Percentiles rank a stretch among this genome's conserved stretches.
These are phyloP conservation scores for Rhynchomys soricoides DNA, from an alignment of 2,113 vertebrate species.

Conservation along the genomic window DNA sequence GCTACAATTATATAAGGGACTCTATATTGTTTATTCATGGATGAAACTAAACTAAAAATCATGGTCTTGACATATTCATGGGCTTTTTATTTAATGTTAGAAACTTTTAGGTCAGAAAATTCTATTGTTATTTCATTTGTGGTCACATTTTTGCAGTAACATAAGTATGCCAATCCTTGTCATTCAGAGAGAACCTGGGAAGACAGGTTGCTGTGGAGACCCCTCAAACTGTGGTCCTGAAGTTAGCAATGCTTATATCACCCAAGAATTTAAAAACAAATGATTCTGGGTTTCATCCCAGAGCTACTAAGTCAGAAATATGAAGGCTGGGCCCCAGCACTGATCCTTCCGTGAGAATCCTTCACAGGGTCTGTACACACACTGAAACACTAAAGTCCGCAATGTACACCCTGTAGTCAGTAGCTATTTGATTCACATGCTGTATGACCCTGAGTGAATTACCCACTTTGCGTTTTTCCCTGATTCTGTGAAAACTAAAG, in stretches of 20 bases:
- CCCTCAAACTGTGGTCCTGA: not conserved
- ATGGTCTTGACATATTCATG: not conserved
- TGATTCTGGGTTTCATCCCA: not conserved
- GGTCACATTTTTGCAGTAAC: constrained; percentile 48
- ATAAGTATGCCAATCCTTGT: not conserved
- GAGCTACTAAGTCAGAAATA: not conserved
- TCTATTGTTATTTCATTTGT: not conserved
- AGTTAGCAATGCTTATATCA: not conserved
- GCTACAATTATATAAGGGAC: not conserved
- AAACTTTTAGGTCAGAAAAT: constrained; percentile 6
- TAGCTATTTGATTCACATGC: not conserved
- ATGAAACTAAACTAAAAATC: constrained; percentile 15
- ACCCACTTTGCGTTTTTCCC: not conserved
- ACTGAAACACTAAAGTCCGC: not conserved
- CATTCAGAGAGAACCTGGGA: not conserved
- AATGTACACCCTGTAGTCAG: not conserved
- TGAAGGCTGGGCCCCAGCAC: no score
- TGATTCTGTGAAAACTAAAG: constrained; percentile 43
- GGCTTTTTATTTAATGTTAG: constrained; percentile 29
- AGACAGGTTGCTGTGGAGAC: not conserved
- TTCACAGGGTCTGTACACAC: not conserved
- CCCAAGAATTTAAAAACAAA: not conserved
- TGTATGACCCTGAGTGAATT: not conserved
- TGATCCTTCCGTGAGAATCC: not conserved
- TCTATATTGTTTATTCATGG: constrained; percentile 24